These are phyloP conservation scores for Flabesymbios commensalis DNA, from an alignment of 2,888 invertebrate genomes.

Conservation along the genomic window DNA sequence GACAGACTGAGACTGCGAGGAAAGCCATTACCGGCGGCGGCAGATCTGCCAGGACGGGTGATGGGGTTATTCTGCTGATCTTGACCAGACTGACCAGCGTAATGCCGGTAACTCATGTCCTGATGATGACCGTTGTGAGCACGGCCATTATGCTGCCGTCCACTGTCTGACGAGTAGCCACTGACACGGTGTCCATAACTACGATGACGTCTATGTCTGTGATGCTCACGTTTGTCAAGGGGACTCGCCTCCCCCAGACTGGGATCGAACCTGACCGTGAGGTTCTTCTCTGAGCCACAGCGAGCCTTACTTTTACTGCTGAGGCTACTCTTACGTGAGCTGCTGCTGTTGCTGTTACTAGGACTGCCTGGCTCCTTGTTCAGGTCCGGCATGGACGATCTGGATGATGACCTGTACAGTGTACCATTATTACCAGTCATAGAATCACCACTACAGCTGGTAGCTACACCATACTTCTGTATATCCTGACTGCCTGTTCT, in stretches of 20 bases:
- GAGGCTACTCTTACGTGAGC: too few species aligned
- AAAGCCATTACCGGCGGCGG: conserved; percentile 3
- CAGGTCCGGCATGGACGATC: conserved; percentile 60
- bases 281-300: too few species aligned
- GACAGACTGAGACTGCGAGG: conserved; percentile 4
- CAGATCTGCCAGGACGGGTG: conserved; percentile 46
- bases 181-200: conserved; percentile 35
- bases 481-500: neutral
- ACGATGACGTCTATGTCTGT: neutral
- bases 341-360: too few species aligned
- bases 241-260: too few species aligned
- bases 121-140: neutral
- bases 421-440: conserved; percentile 2
- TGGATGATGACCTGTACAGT: conserved; percentile 45
- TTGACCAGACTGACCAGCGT: conserved; percentile 4
- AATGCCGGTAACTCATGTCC: conserved; percentile 2
- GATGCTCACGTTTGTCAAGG: too few species aligned
- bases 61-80: conserved; percentile 29
- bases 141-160: neutral
- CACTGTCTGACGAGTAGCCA: neutral
- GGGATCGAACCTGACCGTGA: too few species aligned
- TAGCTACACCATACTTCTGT: too few species aligned
- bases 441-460: neutral
- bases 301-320: too few species aligned
- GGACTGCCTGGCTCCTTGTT: too few species aligned